A percentile compares a stretch with the other conserved stretches of the same genome.
phyloP scores from a whole-genome alignment of 2,797 vertebrate genomes.

The Eulemur rubriventer region DNA sequence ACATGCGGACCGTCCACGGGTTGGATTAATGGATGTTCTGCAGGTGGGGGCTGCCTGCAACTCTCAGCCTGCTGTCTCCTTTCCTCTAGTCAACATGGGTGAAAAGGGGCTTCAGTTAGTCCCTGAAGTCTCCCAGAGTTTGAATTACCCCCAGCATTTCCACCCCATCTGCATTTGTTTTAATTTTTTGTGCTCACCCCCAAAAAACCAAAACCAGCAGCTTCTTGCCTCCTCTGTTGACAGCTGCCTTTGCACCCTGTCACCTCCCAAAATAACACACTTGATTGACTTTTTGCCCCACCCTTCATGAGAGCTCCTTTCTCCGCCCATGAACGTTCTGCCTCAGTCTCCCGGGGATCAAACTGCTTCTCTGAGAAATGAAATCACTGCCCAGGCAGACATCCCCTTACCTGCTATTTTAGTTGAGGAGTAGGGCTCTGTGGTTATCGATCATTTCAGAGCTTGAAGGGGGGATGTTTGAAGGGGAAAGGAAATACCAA shows the following conservation, averaged over 20 bases:
- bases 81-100: not conserved
- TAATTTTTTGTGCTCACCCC: not conserved
- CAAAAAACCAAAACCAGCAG: not conserved
- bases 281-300: not conserved
- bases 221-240: not conserved
- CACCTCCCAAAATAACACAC: not conserved
- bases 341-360: not conserved
- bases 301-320: not conserved
- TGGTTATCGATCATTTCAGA: not conserved
- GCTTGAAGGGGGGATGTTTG: rapidly evolving
- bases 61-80: not conserved
- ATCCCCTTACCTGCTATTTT: not conserved
- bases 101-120: not conserved
- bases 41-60: not conserved
- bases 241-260: not conserved
- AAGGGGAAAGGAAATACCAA: not conserved
- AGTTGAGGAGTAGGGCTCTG: not conserved
- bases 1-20: not conserved
- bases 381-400: not conserved
- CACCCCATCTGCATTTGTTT: not conserved
- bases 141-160: not conserved
- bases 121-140: not conserved
- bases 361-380: not conserved
- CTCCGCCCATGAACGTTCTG: not conserved
- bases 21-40: not conserved